Evolutionary conservation across 2,113 vertebrate genomes (phyloP), one percentile per base, ranked within the genome.

Genomic region (Cottus gobio): DNA sequence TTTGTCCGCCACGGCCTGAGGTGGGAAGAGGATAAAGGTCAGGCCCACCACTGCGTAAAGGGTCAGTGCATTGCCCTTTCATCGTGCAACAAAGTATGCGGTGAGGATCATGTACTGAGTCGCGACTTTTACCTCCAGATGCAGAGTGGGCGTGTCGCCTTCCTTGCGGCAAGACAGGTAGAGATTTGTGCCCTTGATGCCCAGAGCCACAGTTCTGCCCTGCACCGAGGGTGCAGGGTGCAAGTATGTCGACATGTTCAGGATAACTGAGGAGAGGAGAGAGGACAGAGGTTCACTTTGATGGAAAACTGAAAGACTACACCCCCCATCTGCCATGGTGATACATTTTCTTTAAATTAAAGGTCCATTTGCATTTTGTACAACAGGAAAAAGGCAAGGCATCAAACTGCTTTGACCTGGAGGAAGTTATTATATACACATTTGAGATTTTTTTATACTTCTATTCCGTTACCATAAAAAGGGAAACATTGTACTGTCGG

Each of bases 211-310:
- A 2, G 89, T 91, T n/a, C 20, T 56, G 74, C 75, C 88, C 1
- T 62, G 1, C 0, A 46, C 6, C 4, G 0, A 76, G 28, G 85
- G 63, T 7, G 26, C 0, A 1, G 81, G 79, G 46, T 89, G 34
- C 7, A 75, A 12, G 31, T 93, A 94, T 3, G 83, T 89, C 0
- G 90, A 84, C 92, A 95, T 90, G 85, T 86, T 93, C 74, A 94
- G n/a, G 4, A 37, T 4, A 56, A 93, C 94, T 95, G 88, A 39
- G 42, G 76, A 74, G 28, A 64, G 57, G 77, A 34, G 8, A 64
- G 16, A 75, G 4, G 15, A 75, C 11, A 24, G 9, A 58, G 0
- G 60, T 44, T 69, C 0, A 44, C 18, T 46, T 26, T 8, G 36
- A 54, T 54, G 6, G 37, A 20, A 46, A 36, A 7, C 62, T n/a